These are phyloP conservation scores for Silurus lanzhouensis DNA, from an alignment of 2,797 vertebrate genomes.

Conservation along the genomic window DNA sequence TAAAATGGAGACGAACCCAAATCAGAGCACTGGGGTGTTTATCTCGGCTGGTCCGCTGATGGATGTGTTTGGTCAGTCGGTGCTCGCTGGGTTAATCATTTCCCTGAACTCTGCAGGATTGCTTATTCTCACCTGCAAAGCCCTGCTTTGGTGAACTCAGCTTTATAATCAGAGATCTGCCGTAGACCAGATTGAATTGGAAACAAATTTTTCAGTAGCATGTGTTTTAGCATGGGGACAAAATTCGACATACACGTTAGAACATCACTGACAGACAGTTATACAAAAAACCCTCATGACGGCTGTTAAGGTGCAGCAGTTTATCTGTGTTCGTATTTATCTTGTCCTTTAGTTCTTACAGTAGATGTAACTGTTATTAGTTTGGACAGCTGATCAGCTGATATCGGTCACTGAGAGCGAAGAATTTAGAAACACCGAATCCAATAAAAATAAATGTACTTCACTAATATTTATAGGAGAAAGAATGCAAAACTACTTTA, in stretches of 20 bases:
- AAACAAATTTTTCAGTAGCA: not conserved
- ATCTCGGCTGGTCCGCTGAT: not conserved
- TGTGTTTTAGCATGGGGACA: not conserved
- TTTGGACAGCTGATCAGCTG: not conserved
- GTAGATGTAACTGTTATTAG: not conserved
- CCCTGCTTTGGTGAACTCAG: not conserved
- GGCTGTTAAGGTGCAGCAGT: not conserved
- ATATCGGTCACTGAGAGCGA: not conserved
- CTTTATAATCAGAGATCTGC: not conserved
- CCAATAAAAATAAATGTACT: not conserved
- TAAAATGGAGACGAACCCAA: not conserved
- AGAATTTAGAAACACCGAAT: not conserved
- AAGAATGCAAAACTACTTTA: too few relatives aligned
- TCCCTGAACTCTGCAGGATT: not conserved
- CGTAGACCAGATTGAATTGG: not conserved
- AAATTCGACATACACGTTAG: not conserved
- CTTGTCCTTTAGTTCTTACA: not conserved
- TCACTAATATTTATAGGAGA: too few relatives aligned
- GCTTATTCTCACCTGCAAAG: not conserved
- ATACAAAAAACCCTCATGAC: not conserved
- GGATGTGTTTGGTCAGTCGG: not conserved
- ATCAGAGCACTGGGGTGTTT: not conserved
- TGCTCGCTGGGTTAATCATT: conserved; percentile 8
- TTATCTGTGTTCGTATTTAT: too few relatives aligned
- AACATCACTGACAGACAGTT: not conserved